Conservation (phyloP, 2,888 invertebrate genomes). For the Megamerina dolium region DNA sequence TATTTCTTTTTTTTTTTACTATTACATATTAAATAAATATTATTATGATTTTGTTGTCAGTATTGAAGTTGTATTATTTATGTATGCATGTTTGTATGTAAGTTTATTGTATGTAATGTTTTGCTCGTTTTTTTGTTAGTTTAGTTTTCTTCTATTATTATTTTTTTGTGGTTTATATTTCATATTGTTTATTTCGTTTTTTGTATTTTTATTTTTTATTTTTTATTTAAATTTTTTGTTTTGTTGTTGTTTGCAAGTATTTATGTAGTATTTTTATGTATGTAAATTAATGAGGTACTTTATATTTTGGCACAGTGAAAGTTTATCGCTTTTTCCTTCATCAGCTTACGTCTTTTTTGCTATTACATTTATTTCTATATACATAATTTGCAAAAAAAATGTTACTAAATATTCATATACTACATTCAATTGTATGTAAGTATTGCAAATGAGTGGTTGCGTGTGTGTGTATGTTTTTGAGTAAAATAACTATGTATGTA, state of each 20-base stretch:
- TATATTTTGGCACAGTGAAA: conserved; percentile 74
- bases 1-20: no score
- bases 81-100: conserved; percentile 15
- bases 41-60: no score
- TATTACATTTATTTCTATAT: conserved; percentile 8
- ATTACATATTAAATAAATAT: no score
- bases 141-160: conserved; percentile 7
- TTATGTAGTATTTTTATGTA: no score
- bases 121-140: no score
- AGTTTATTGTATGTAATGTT: conserved; percentile 7
- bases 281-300: conserved; percentile 65
- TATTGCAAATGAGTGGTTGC: conserved; percentile 18
- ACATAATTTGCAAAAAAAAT: no score
- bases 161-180: conserved; percentile 4
- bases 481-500: conserved; percentile 11
- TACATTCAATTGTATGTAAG: conserved; percentile 20
- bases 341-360: conserved; percentile 13
- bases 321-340: conserved; percentile 49
- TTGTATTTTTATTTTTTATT: conserved; percentile 15
- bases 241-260: no score
- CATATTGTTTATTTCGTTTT: no score
- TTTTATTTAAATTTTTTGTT: no score
- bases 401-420: no score
- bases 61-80: conserved; percentile 2
- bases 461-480: conserved; percentile 13